Percentiles rank a stretch among this genome's conserved stretches.
Conservation (phyloP, 2,113 vertebrate genomes). For the Archilochus colubris region DNA sequence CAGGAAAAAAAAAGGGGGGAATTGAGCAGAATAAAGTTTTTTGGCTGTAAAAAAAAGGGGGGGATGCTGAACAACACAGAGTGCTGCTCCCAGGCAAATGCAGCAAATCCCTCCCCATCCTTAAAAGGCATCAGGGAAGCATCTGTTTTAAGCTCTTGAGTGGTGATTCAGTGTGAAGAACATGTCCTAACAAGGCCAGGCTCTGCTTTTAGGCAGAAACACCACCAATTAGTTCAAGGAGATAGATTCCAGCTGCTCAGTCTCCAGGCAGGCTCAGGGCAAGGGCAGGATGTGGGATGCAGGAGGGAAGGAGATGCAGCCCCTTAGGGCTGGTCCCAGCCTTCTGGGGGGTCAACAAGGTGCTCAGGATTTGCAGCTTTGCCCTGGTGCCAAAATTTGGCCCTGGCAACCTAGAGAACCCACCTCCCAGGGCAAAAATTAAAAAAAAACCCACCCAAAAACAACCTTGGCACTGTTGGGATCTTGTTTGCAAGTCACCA, state of each 20-base stretch:
- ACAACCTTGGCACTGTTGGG: background rate
- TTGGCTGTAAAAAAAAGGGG: background rate
- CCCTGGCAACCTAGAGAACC: background rate
- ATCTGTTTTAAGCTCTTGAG: background rate
- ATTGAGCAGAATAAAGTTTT: rapidly evolving
- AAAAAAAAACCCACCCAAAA: too few relatives aligned
- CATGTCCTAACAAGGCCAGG: background rate
- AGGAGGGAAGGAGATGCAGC: background rate
- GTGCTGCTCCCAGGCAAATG: background rate
- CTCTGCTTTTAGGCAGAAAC: background rate
- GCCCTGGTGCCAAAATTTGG: too few relatives aligned
- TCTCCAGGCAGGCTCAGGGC: background rate
- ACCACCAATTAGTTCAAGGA: background rate
- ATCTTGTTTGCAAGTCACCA: background rate
- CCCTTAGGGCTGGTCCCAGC: background rate
- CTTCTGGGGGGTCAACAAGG: rapidly evolving
- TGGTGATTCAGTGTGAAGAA: background rate
- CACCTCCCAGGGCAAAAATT: too few relatives aligned
- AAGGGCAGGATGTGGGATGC: background rate
- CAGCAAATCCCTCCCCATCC: background rate
- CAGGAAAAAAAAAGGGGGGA: background rate
- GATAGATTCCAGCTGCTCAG: background rate
- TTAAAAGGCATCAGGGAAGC: background rate
- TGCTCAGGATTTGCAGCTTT: background rate
- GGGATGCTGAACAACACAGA: background rate